Conservation (phyloP, 2,888 invertebrate genomes). For the Mystacides longicornis region DNA sequence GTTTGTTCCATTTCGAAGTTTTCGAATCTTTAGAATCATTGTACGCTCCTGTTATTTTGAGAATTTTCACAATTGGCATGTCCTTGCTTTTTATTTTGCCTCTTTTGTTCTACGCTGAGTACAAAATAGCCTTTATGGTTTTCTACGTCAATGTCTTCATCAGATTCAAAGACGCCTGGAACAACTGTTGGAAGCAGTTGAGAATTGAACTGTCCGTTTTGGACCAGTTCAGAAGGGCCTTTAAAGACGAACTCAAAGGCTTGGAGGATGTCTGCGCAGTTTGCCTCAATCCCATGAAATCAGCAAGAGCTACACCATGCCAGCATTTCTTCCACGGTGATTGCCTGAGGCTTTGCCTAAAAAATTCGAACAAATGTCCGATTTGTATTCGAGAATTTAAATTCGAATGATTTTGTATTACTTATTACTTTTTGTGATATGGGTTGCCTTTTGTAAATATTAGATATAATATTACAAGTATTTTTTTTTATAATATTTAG, state of each 20-base stretch:
- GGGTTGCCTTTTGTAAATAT: neutral
- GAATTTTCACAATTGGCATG: constrained; percentile 49
- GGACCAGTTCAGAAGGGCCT: constrained; percentile 57
- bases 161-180: constrained; percentile 54
- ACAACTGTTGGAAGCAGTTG: constrained; percentile 49
- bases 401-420: constrained; percentile 36
- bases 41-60: constrained; percentile 60
- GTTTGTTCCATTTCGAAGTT: constrained; percentile 51
- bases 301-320: constrained; percentile 70
- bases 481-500: no score
- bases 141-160: constrained; percentile 61
- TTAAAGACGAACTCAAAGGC: constrained; percentile 55
- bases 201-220: constrained; percentile 54
- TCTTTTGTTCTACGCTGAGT: constrained; percentile 49
- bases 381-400: constrained; percentile 65
- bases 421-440: neutral
- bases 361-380: constrained; percentile 61
- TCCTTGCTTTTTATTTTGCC: constrained; percentile 53
- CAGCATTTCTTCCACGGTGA: constrained; percentile 74
- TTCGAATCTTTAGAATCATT: constrained; percentile 65
- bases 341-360: constrained; percentile 67
- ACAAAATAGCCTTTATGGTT: constrained; percentile 44
- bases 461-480: no score
- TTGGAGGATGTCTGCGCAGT: constrained; percentile 75
- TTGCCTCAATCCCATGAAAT: constrained; percentile 61